Conservation (phyloP, 2,888 invertebrate species). For the Lacanobia wlatinum region DNA sequence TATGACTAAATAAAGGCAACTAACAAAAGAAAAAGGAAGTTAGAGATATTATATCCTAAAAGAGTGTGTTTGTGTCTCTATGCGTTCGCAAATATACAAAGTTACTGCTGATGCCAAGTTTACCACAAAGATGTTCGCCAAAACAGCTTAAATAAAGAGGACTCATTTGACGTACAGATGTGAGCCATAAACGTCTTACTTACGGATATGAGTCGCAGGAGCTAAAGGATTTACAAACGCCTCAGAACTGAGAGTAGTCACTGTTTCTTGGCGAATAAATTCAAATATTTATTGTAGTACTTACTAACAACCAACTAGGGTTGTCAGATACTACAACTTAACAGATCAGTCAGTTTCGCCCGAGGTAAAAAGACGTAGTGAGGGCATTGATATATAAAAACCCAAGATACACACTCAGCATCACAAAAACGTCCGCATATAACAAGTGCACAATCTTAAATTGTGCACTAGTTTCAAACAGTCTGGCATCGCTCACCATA, state of each 20-base stretch:
- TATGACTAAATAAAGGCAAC: too few relatives aligned
- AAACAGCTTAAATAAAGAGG: slow-evolving; percentile 51
- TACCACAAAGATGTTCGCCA: slow-evolving; percentile 18
- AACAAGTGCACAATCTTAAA: too few relatives aligned
- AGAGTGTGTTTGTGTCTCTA: too few relatives aligned
- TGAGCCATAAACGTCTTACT: slow-evolving; percentile 45
- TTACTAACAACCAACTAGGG: slow-evolving; percentile 2
- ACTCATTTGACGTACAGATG: slow-evolving; percentile 45
- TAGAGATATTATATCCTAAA: too few relatives aligned
- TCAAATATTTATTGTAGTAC: slow-evolving; percentile 38
- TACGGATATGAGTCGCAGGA: slow-evolving; percentile 52
- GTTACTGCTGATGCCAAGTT: background rate
- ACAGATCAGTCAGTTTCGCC: background rate
- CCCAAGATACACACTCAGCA: too few relatives aligned
- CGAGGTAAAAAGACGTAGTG: too few relatives aligned
- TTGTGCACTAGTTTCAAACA: too few relatives aligned
- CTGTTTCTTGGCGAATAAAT: slow-evolving; percentile 44
- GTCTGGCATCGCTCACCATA: too few relatives aligned
- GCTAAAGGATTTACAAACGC: slow-evolving; percentile 48
- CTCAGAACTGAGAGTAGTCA: slow-evolving; percentile 28
- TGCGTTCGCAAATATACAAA: background rate
- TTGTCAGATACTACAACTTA: background rate
- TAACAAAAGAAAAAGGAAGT: too few relatives aligned
- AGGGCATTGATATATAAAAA: too few relatives aligned
- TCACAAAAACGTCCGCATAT: too few relatives aligned